These are phyloP conservation scores for Piscicola geometra DNA, from an alignment of 2,888 invertebrate species.

Conservation along the genomic window DNA sequence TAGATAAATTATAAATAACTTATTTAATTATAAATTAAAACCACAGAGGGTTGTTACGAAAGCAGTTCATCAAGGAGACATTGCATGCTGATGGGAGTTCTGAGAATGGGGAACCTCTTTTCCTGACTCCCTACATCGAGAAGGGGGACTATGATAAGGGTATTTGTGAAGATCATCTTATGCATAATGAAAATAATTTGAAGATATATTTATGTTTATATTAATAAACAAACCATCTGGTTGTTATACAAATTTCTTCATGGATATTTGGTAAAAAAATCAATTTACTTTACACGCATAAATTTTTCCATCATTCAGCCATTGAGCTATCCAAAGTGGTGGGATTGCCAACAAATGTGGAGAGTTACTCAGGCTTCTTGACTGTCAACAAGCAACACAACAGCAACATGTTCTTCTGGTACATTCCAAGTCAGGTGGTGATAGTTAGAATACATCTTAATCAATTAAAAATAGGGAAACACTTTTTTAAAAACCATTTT, in stretches of 20 bases:
- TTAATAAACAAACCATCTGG: no score
- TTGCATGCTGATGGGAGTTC: constrained; percentile 31
- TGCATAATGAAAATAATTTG: neutral
- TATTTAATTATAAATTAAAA: no score
- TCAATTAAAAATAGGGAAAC: neutral
- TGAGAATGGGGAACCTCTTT: constrained; percentile 64
- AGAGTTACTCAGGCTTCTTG: constrained; percentile 72
- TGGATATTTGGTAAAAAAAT: constrained; percentile 1
- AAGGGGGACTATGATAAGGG: constrained; percentile 65
- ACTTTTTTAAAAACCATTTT: neutral
- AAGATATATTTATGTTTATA: neutral
- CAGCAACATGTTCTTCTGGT: constrained; percentile 87
- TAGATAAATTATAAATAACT: no score
- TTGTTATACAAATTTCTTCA: neutral
- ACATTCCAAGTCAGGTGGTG: constrained; percentile 70
- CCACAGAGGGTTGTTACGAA: constrained; percentile 25
- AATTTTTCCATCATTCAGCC: constrained; percentile 20
- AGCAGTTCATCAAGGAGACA: constrained; percentile 33
- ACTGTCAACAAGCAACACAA: constrained; percentile 73
- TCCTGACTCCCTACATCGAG: constrained; percentile 71
- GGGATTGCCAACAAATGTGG: constrained; percentile 50
- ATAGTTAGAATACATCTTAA: no score
- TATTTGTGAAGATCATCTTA: constrained; percentile 33
- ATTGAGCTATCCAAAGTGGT: constrained; percentile 34
- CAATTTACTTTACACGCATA: neutral